These are phyloP conservation scores for Drosophila rubida DNA, from an alignment of 2,888 invertebrate genomes.

Conservation along the genomic window DNA sequence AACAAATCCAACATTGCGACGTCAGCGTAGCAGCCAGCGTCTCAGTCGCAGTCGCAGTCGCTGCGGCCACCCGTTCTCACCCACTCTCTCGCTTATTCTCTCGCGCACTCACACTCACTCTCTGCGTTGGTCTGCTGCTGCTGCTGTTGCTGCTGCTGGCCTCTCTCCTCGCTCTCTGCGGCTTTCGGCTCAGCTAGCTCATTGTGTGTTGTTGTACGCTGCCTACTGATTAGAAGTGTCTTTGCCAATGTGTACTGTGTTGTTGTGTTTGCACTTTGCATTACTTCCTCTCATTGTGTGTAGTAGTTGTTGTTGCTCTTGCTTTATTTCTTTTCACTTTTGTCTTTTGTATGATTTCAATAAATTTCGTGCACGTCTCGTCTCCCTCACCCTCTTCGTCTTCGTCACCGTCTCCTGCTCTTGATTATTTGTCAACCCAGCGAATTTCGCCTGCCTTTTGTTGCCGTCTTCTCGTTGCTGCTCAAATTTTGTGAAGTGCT, in stretches of 20 bases:
- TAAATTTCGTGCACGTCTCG: conserved; percentile 71
- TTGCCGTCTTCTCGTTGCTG: conserved; percentile 55
- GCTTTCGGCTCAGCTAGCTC: conserved; percentile 21
- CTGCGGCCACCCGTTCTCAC: conserved; percentile 17
- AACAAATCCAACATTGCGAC: conserved; percentile 37
- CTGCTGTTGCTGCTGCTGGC: too few relatives aligned
- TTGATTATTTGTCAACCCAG: conserved; percentile 74
- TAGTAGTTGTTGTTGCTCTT: conserved; percentile 40
- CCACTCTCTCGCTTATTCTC: conserved; percentile 7
- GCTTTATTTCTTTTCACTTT: conserved; percentile 38
- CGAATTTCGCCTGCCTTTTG: conserved; percentile 49
- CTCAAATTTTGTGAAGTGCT: conserved; percentile 59
- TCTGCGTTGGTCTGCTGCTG: conserved; percentile 22
- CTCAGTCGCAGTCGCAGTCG: not conserved
- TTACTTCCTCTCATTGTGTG: conserved; percentile 3
- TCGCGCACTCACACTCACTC: conserved; percentile 1
- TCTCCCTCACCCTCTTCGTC: too few relatives aligned
- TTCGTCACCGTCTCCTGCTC: conserved; percentile 19
- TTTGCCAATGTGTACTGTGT: conserved; percentile 39
- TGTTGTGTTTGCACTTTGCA: conserved; percentile 41
- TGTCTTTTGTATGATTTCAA: conserved; percentile 69
- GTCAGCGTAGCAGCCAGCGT: conserved; percentile 9
- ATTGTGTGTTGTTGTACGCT: conserved; percentile 20
- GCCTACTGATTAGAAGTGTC: conserved; percentile 64
- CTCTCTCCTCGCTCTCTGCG: conserved; percentile 11